Conservation (phyloP, 2,113 vertebrate genomes). For the Epinephelus cyanopodus region DNA sequence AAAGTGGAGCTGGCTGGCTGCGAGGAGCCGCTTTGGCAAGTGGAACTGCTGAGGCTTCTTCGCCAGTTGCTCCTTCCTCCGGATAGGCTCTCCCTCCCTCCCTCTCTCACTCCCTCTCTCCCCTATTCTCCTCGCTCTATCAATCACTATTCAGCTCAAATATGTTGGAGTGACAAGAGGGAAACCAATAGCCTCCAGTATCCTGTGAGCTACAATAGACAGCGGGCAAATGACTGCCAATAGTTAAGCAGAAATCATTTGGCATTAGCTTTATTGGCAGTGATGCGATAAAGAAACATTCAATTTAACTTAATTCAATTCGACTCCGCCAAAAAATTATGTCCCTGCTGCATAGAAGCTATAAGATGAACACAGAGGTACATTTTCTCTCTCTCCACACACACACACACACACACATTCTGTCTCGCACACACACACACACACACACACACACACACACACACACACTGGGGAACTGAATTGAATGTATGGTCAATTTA, state of each 20-base stretch:
- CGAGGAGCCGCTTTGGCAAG: slow-evolving; percentile 67
- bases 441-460: neutral
- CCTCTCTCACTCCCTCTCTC: slow-evolving; percentile 24
- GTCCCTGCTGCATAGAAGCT: slow-evolving; percentile 15
- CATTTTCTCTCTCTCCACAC: slow-evolving; percentile 1
- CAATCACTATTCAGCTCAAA: slow-evolving; percentile 66
- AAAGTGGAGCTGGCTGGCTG: slow-evolving; percentile 51
- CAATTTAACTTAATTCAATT: slow-evolving; percentile 49
- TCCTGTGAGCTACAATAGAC: slow-evolving; percentile 43
- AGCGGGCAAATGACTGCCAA: slow-evolving; percentile 37
- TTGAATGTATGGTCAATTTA: slow-evolving; percentile 78
- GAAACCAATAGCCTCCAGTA: slow-evolving; percentile 16
- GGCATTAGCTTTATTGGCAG: slow-evolving; percentile 47
- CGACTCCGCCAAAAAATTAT: slow-evolving; percentile 27
- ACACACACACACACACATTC: slow-evolving; percentile 21
- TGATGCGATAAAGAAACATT: slow-evolving; percentile 63
- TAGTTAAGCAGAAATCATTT: slow-evolving; percentile 54
- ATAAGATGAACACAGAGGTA: slow-evolving; percentile 8
- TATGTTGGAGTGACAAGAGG: slow-evolving; percentile 59
- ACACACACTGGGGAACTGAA: slow-evolving; percentile 45
- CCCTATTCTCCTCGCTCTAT: slow-evolving; percentile 37
- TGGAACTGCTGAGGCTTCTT: slow-evolving; percentile 68
- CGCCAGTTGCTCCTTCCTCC: slow-evolving; percentile 69
- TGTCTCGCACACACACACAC: slow-evolving; percentile 15
- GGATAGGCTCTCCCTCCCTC: slow-evolving; percentile 52